phyloP scores from a whole-genome alignment of 1,140 invertebrate species.

The Aplysia californica region DNA sequence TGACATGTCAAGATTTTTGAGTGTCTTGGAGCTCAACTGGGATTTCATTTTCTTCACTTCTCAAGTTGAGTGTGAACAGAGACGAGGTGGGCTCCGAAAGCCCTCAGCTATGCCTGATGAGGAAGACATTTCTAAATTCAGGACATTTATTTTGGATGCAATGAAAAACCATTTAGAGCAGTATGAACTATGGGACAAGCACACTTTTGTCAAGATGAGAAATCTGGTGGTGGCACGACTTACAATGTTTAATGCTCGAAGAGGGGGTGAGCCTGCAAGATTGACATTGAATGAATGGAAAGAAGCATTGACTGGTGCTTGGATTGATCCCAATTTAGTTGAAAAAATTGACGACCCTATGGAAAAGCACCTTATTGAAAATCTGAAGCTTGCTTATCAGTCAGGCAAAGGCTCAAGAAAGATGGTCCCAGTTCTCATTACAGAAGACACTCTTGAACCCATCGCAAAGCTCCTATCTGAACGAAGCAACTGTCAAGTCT shows the following conservation, averaged over 20 bases:
- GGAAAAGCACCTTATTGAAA: conserved; percentile 16
- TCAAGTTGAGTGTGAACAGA: conserved; percentile 10
- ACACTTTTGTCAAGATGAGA: conserved; percentile 17
- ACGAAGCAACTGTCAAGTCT: conserved; percentile 10
- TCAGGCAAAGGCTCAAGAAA: conserved; percentile 26
- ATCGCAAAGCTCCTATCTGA: conserved; percentile 19
- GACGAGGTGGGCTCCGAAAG: neutral
- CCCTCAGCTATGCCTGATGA: conserved; percentile 2
- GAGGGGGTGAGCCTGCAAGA: conserved; percentile 36
- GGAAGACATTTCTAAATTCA: conserved; percentile 10
- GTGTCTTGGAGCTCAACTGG: conserved; percentile 23
- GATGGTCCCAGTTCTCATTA: conserved; percentile 31
- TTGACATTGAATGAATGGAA: conserved; percentile 30
- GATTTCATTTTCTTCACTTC: conserved; percentile 15
- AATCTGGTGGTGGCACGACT: conserved; percentile 33
- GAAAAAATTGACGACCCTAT: conserved; percentile 20
- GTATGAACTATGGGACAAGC: conserved; percentile 2
- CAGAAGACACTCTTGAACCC: conserved; percentile 26
- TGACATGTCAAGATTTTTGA: neutral
- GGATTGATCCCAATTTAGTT: conserved; percentile 21
- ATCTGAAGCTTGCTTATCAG: conserved; percentile 30
- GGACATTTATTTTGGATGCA: conserved; percentile 5
- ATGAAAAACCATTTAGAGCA: conserved; percentile 19
- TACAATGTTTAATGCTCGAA: conserved; percentile 36
- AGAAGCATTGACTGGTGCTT: conserved; percentile 30